Base-by-base conservation (phyloP, 2,113 vertebrate genomes). In the Neomonachus schauinslandi region DNA sequence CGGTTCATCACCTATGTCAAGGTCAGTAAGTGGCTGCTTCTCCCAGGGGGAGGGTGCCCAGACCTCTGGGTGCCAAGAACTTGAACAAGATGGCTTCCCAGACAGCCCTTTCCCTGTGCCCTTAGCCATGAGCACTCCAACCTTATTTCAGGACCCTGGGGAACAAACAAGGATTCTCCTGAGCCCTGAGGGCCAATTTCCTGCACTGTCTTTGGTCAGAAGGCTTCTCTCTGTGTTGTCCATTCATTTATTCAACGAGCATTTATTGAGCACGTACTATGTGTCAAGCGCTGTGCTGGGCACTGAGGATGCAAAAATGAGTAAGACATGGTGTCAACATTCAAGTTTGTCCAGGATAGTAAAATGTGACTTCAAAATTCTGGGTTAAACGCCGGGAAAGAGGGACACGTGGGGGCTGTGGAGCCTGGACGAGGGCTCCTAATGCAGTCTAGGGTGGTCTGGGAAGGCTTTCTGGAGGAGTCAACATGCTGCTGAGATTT, bases 1-100 rank as follows among this genome's bases (percentile, higher is more conserved):
- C 12, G 4, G 67, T 15, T 71, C 15, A 18, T 90, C 97, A 77
- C 95, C 93, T 94, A 82, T 74, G 92, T 61, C 89, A 98, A 97
- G 97, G 97, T 88, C 97, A 90, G 13, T 0, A 0, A 21, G 69
- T 1, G 53, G 7, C 42, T 67, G 57, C 90, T 36, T 24, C 19
- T 86, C 22, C 49, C 49, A 4, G 12, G 63, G 53, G 59, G 24
- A 71, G 28, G 82, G 19, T 31, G n/a, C 71, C 84, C 5, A 33
- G 46, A 22, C 21, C 15, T 42, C 18, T 9, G 74, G 2, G 57
- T 59, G n/a, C 65, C 51, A 59, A 36, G 83, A 39, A 28, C 69
- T 31, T 22, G 42, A 63, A 33, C 16, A 15, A 49, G 69, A 51
- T 21, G n/a, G 94, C 69, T 74, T 90, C 42, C 59, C 42, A 28